phyloP scores from a whole-genome alignment of 2,888 invertebrate species.

The Synergus umbraculus region DNA sequence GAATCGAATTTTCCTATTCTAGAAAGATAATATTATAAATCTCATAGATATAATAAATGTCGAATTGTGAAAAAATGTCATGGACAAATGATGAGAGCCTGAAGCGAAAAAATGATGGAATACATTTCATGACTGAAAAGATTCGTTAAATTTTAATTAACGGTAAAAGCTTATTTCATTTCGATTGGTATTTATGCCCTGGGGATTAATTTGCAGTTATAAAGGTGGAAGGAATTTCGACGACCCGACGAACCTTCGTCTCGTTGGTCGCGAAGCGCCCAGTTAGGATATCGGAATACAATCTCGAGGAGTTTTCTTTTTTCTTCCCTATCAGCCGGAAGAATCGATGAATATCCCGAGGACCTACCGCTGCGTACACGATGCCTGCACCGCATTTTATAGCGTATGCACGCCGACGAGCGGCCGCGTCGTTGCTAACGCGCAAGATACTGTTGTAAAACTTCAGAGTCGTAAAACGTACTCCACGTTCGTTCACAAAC shows the following conservation, averaged over 20 bases:
- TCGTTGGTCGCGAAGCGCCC: slow-evolving; percentile 8
- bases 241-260: slow-evolving; percentile 1
- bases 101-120: not conserved
- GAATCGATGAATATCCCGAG: slow-evolving; percentile 46
- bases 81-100: not conserved
- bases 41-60: not conserved
- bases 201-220: slow-evolving; percentile 22
- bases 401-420: slow-evolving; percentile 31
- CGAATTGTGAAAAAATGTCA: not conserved
- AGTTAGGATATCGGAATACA: slow-evolving; percentile 40
- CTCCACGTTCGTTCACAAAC: slow-evolving; percentile 26
- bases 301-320: slow-evolving; percentile 42
- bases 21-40: not conserved
- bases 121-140: not conserved
- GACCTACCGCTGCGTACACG: slow-evolving; percentile 43
- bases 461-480: slow-evolving; percentile 34
- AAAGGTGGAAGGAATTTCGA: slow-evolving; percentile 13
- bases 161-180: slow-evolving; percentile 16
- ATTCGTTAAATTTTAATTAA: slow-evolving; percentile 5
- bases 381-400: slow-evolving; percentile 28
- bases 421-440: slow-evolving; percentile 29
- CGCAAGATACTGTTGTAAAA: slow-evolving; percentile 10
- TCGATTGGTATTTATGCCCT: slow-evolving; percentile 16
- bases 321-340: slow-evolving; percentile 42
- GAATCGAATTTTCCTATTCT: not conserved